Conservation (phyloP, 2,113 vertebrate species). For the Paradisaea rubra region DNA sequence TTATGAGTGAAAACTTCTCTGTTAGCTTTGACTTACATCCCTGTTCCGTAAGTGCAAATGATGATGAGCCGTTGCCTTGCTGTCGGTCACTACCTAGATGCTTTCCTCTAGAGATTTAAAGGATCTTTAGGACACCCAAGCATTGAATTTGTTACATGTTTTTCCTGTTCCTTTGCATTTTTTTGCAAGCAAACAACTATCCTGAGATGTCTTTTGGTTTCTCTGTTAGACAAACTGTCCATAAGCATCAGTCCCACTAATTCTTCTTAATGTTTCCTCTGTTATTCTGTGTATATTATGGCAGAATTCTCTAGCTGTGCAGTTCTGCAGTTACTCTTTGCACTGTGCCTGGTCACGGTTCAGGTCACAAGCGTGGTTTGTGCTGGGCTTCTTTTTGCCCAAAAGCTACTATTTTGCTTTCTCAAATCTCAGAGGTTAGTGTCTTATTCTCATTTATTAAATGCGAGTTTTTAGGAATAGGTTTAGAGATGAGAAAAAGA, state of each 20-base stretch:
- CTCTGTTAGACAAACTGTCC: not conserved
- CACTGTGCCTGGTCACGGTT: fast-evolving
- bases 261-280: not conserved
- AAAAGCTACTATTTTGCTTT: not conserved
- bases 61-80: not conserved
- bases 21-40: not conserved
- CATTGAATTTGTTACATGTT: fast-evolving
- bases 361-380: not conserved
- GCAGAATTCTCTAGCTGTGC: not conserved
- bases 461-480: not conserved
- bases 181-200: not conserved
- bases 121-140: not conserved
- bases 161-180: not conserved
- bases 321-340: not conserved
- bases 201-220: not conserved
- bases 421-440: not conserved
- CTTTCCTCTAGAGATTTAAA: not conserved
- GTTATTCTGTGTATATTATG: not conserved
- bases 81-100: not conserved
- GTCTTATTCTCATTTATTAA: not conserved
- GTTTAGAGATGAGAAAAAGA: not conserved
- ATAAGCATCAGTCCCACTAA: not conserved
- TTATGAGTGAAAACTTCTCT: not conserved
- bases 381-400: not conserved
- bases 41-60: not conserved